phyloP scores from a whole-genome alignment of 1,140 invertebrate genomes.

The Orchestia grillus region DNA sequence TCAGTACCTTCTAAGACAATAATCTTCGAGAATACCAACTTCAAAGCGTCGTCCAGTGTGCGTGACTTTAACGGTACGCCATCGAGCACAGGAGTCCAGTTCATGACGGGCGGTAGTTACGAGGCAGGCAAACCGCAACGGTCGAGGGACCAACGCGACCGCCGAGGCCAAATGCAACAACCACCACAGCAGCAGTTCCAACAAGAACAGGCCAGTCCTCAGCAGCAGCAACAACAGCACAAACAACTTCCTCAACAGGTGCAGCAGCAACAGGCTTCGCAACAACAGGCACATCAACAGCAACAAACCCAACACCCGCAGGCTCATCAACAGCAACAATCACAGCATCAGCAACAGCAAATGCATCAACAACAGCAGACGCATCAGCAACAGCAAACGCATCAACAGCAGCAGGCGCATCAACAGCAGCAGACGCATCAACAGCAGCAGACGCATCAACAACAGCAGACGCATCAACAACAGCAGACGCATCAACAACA shows the following conservation, averaged over 20 bases:
- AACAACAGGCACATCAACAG: background rate
- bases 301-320: constrained; percentile 58
- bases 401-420: constrained; percentile 60
- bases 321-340: background rate
- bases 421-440: constrained; percentile 71
- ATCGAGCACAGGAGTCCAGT: background rate
- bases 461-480: background rate
- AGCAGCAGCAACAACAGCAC: constrained; percentile 63
- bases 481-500: background rate
- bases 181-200: constrained; percentile 71
- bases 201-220: background rate
- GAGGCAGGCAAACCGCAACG: constrained; percentile 67
- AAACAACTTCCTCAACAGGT: constrained; percentile 67
- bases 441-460: background rate
- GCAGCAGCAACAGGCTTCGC: background rate
- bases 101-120: background rate
- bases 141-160: constrained; percentile 72
- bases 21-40: constrained; percentile 93
- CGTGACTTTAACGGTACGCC: background rate
- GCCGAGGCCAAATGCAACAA: constrained; percentile 69
- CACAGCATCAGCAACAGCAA: background rate
- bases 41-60: constrained; percentile 74
- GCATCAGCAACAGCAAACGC: constrained; percentile 64
- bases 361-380: background rate
- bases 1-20: constrained; percentile 87